Evolutionary conservation across 2,113 vertebrate genomes (phyloP).

Genomic region (Ciconia stormi): DNA sequence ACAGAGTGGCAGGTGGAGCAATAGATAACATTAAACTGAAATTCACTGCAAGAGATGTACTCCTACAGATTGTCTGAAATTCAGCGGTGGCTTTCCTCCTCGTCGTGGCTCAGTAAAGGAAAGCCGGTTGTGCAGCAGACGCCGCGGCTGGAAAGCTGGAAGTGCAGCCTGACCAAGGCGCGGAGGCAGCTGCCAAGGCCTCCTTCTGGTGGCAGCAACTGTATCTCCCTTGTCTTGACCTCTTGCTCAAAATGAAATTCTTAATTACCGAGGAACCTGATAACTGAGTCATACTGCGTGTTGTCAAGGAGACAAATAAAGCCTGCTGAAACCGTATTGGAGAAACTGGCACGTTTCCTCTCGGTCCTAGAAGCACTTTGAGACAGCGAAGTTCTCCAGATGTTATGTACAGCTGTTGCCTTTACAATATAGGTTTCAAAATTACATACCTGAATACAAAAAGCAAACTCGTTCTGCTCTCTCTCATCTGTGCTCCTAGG

Average conservation of each 20-base stretch:
- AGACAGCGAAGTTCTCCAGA: constrained; percentile 6
- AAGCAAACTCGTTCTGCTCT: accelerated
- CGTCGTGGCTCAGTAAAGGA: not conserved
- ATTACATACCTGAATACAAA: not conserved
- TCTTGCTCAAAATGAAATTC: not conserved
- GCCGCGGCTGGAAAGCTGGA: not conserved
- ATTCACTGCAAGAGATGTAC: not conserved
- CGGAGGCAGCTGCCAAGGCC: accelerated
- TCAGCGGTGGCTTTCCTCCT: not conserved
- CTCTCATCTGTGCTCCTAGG: not conserved
- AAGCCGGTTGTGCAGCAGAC: not conserved
- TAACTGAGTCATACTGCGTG: not conserved
- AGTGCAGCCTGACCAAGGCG: not conserved
- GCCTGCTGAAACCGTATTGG: not conserved
- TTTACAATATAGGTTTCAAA: not conserved
- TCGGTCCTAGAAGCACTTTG: not conserved
- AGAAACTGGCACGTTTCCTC: not conserved
- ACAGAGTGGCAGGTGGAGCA: constrained; percentile 27
- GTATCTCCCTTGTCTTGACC: not conserved
- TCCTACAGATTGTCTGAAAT: not conserved
- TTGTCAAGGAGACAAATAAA: constrained; percentile 17
- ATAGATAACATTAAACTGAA: not conserved
- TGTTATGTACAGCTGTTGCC: not conserved
- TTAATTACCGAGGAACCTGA: not conserved
- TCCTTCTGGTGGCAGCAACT: accelerated